Base-by-base conservation (phyloP, 2,113 vertebrate genomes). In the Myotis yumanensis region DNA sequence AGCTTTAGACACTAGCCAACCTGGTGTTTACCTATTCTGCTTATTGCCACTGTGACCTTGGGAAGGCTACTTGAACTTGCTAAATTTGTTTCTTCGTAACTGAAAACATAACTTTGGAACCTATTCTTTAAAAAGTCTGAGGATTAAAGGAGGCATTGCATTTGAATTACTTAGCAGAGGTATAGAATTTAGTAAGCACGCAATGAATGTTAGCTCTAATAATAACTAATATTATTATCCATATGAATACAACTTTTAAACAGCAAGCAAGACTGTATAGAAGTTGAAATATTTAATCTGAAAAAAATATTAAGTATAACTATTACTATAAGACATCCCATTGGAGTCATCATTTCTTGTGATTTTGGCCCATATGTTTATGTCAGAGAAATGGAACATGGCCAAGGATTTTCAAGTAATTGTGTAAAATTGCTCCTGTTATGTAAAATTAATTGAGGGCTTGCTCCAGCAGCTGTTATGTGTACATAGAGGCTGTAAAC, bases 391-490 rank as follows among this genome's bases (percentile, higher is more conserved):
- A 97, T 89, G n/a, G n/a, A 97, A 59, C 0, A 0, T 64, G 71
- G 37, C 51, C 95, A 96, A 91, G 40, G 30, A 96, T 91, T 37
- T 96, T 28, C 92, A 95, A 90, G 35, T 59, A 97, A 92, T 32
- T 96, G 48, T 89, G 77, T 91, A 95, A 86, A 92, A 22, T 96
- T 96, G 91, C 94, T 96, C 32, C 43, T 93, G 91, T 91, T 94
- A 96, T 15, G 76, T 76, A 92, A 96, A 96, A 97, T 94, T 9
- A 95, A 97, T 96, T 91, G 66, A 96, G 91, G 96, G 83, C 83
- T 96, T 92, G 52, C 79, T 96, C 89, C 16, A 32, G 90, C 96
- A 96, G 94, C 91, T 97, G 92, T 93, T 91, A 87, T 37, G 72
- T 91, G 66, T 88, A 91, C 80, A 91, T 18, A 93, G 25, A 95